Evolutionary conservation across 2,888 invertebrate genomes (phyloP), one percentile per base, ranked within the genome.

Genomic region (Vandiemenella viatica): DNA sequence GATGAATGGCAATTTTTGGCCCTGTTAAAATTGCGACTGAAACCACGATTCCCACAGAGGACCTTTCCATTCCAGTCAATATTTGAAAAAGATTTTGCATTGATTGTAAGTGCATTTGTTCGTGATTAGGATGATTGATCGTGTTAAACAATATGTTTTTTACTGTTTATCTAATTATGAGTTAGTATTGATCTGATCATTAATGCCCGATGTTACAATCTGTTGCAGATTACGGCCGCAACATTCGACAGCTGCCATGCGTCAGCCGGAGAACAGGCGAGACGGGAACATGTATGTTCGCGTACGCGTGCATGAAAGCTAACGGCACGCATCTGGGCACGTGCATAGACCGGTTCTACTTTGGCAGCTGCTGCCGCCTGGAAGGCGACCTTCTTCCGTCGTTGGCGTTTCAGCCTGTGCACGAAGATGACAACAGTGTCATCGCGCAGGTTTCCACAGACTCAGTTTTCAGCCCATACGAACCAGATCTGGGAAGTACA

Each of bases 311-410:
- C 64, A 76, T 87, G 43, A 87, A 89, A 71, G 78, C 84, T 52
- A 91, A 91, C 63, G 92, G 92, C 38, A 84, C 89, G 0, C 91
- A 92, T 60, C 69, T 92, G 56, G 91, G 90, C 22, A 90, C 90
- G 1, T 92, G 92, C 65, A 88, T 91, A 61, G 91, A 92, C 67
- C 78, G 89, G 55, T 42, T 91, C 66, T 91, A 90, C 69, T 91
- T 91, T 63, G 91, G 91, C 48, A 90, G 90, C 23, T 92, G 92
- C 63, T 92, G 92, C 63, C 84, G 83, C 59, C 72, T 90, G 49
- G 66, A 66, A 16, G 40, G 23, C n/a, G 5, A n/a, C 13, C 21
- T 21, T 8, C 16, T 8, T n/a, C 19, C 42, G 19, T 18, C 42
- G 13, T n/a, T 5, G 42, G 13, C 20, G 13, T n/a, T 15, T 10